Evolutionary conservation across 2,888 invertebrate genomes (phyloP).

Genomic region (Mamestra brassicae): DNA sequence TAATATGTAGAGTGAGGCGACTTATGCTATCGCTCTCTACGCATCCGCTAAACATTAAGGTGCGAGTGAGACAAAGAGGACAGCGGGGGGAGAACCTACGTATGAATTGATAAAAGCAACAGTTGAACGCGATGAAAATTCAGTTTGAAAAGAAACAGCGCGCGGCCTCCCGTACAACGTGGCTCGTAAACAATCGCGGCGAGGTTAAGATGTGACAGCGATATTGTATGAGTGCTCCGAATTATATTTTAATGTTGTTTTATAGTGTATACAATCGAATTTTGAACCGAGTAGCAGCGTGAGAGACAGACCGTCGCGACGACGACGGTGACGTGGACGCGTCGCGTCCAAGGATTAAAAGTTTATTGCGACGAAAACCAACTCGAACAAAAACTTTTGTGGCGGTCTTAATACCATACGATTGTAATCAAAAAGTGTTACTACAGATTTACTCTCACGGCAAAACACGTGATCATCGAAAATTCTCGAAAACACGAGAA

Average conservation of each 20-base stretch:
- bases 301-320: slow-evolving; percentile 74
- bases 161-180: slow-evolving; percentile 76
- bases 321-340: slow-evolving; percentile 86
- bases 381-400: slow-evolving; percentile 83
- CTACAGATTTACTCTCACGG: slow-evolving; percentile 76
- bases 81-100: slow-evolving; percentile 81
- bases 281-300: slow-evolving; percentile 67
- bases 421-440: slow-evolving; percentile 78
- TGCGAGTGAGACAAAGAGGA: slow-evolving; percentile 78
- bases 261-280: slow-evolving; percentile 74
- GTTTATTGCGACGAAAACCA: slow-evolving; percentile 86
- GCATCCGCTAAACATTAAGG: slow-evolving; percentile 66
- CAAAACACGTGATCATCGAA: slow-evolving; percentile 84
- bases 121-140: slow-evolving; percentile 87
- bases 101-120: slow-evolving; percentile 90
- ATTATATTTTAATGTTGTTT: slow-evolving; percentile 76
- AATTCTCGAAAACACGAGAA: slow-evolving; percentile 84
- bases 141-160: slow-evolving; percentile 85
- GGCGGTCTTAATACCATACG: slow-evolving; percentile 76
- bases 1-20: slow-evolving; percentile 73
- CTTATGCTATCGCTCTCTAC: slow-evolving; percentile 79
- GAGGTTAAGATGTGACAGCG: slow-evolving; percentile 87
- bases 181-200: slow-evolving; percentile 75
- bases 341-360: slow-evolving; percentile 84
- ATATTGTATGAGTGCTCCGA: slow-evolving; percentile 82